phyloP scores from a whole-genome alignment of 2,113 vertebrate genomes.

The Dolichotis patagonum region DNA sequence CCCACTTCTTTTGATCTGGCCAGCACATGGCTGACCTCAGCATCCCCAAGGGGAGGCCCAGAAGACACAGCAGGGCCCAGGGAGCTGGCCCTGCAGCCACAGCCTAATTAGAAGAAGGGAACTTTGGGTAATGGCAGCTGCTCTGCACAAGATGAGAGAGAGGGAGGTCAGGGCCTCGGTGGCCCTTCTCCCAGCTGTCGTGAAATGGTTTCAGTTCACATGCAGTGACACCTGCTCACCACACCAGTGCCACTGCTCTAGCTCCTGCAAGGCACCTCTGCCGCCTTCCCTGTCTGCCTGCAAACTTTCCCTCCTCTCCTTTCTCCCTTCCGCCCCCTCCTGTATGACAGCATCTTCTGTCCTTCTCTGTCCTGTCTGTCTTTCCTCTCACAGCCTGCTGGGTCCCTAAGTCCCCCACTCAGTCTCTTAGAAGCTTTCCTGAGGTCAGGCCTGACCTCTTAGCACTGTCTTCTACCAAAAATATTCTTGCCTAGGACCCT shows the following conservation, averaged over 20 bases:
- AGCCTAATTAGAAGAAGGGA: neutral
- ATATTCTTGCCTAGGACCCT: neutral
- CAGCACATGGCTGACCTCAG: neutral
- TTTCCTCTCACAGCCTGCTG: neutral
- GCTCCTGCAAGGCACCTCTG: neutral
- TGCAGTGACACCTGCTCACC: neutral
- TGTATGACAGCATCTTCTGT: neutral
- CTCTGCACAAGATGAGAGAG: neutral
- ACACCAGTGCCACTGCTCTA: neutral
- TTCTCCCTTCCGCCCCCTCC: neutral
- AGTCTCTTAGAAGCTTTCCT: rapidly evolving
- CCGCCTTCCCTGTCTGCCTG: neutral
- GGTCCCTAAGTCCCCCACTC: no score
- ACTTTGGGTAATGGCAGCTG: neutral
- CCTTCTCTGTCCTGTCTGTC: neutral
- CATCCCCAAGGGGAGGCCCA: neutral
- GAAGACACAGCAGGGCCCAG: neutral
- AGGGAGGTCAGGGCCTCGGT: neutral
- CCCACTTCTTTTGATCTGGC: neutral
- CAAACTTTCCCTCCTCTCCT: neutral
- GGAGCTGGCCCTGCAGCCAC: rapidly evolving
- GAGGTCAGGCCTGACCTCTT: rapidly evolving
- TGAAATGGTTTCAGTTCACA: neutral
- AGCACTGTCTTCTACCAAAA: neutral
- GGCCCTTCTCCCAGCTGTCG: neutral